Conservation (phyloP, 2,113 vertebrate genomes). For the Athene cunicularia region DNA sequence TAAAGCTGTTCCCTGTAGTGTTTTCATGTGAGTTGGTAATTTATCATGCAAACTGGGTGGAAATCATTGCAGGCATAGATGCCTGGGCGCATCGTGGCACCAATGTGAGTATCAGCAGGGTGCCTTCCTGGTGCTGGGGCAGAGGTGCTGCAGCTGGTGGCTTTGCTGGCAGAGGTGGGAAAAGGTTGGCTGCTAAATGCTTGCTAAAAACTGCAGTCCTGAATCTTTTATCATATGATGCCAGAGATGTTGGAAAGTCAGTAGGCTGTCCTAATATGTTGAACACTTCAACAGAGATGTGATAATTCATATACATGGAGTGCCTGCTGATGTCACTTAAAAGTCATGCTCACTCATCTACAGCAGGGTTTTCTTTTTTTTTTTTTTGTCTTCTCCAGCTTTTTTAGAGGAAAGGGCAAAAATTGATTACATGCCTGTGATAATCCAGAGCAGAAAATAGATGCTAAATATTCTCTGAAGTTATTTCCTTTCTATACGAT, state of each 20-base stretch:
- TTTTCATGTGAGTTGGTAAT: accelerated
- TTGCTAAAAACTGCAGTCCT: background rate
- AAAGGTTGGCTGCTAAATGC: background rate
- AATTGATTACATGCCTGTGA: background rate
- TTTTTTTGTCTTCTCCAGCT: background rate
- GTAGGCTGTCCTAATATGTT: background rate
- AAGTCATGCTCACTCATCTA: background rate
- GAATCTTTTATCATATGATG: background rate
- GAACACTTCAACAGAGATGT: background rate
- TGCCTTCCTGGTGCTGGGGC: background rate
- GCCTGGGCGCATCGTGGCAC: accelerated
- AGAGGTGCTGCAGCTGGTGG: background rate
- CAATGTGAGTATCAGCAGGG: background rate
- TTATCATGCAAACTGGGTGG: background rate
- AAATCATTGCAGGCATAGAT: accelerated
- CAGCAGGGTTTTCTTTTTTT: background rate
- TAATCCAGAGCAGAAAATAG: background rate
- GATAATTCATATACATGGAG: background rate
- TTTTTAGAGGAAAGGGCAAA: conserved; percentile 2
- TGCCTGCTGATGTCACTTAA: background rate
- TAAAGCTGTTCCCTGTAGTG: background rate
- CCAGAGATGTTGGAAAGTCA: background rate
- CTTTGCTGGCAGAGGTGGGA: background rate
- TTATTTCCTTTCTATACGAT: background rate
- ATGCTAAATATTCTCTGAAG: background rate